Evolutionary conservation across 2,113 vertebrate genomes (phyloP).

Genomic region (Macquaria ambigua): DNA sequence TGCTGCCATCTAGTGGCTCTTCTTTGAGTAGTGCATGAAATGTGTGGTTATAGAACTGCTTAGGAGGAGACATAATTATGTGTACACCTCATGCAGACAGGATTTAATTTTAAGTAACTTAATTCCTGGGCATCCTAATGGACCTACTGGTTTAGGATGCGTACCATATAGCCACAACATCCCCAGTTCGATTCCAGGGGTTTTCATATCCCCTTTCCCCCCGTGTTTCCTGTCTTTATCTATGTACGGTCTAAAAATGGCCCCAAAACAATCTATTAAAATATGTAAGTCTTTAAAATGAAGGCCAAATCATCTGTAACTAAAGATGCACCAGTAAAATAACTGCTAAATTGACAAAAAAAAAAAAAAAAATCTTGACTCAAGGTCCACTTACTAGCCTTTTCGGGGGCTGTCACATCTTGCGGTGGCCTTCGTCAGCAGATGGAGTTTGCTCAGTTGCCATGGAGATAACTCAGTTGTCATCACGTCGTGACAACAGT

Average conservation of each 20-base stretch:
- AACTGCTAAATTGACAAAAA: not conserved
- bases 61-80: not conserved
- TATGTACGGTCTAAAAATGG: not conserved
- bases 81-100: not conserved
- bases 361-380: not conserved
- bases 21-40: not conserved
- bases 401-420: not conserved
- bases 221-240: not conserved
- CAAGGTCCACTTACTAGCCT: not conserved
- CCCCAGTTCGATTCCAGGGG: not conserved
- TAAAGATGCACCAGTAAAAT: not conserved
- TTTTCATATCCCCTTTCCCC: not conserved
- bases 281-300: not conserved
- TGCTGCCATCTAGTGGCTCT: conserved; percentile 75
- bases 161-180: not conserved
- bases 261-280: not conserved
- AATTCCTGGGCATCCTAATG: not conserved
- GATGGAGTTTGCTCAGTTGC: not conserved
- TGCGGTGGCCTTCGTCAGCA: too few relatives aligned
- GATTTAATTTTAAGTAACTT: not conserved
- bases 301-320: not conserved
- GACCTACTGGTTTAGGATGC: not conserved
- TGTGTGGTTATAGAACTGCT: not conserved
- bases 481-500: too few relatives aligned
- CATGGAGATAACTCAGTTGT: not conserved